These are phyloP conservation scores for Enteromius viviparus DNA, from an alignment of 2,797 vertebrate genomes.

Conservation along the genomic window DNA sequence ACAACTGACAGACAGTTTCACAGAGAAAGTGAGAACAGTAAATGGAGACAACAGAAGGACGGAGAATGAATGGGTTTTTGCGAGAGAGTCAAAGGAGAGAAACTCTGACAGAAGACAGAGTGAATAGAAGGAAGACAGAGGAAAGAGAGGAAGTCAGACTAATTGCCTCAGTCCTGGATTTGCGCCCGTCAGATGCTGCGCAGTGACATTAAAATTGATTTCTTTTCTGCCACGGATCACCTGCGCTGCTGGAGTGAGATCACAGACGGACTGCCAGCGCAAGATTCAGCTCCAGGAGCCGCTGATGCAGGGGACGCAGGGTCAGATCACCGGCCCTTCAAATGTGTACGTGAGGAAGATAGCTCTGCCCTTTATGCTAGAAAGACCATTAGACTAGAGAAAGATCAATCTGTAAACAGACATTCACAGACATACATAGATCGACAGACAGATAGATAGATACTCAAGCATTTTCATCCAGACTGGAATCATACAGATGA, in stretches of 20 bases:
- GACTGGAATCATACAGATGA: constrained; percentile 44
- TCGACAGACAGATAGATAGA: background rate
- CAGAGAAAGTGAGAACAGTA: constrained; percentile 1
- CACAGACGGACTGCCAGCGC: constrained; percentile 44
- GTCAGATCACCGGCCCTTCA: constrained; percentile 31
- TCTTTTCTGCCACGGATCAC: constrained; percentile 64
- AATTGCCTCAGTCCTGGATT: constrained; percentile 68
- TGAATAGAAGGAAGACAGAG: constrained; percentile 16
- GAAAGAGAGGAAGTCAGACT: constrained; percentile 62
- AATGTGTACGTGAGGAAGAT: background rate
- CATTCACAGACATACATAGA: background rate
- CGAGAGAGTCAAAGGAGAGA: constrained; percentile 13
- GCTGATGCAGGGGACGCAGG: constrained; percentile 28
- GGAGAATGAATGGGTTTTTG: constrained; percentile 19
- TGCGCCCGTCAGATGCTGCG: constrained; percentile 62
- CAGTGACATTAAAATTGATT: constrained; percentile 71
- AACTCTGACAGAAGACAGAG: constrained; percentile 23
- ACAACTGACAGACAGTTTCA: constrained; percentile 15
- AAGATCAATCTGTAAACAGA: background rate
- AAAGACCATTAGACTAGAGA: constrained; percentile 4
- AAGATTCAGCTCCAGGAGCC: constrained; percentile 29
- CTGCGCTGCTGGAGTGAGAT: constrained; percentile 65
- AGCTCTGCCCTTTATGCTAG: background rate
- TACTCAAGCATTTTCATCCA: background rate
- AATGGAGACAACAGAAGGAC: constrained; percentile 46